Evolutionary conservation across 2,888 invertebrate species (phyloP), one percentile per base, ranked within the genome.

Genomic region (Campoplex capitator): DNA sequence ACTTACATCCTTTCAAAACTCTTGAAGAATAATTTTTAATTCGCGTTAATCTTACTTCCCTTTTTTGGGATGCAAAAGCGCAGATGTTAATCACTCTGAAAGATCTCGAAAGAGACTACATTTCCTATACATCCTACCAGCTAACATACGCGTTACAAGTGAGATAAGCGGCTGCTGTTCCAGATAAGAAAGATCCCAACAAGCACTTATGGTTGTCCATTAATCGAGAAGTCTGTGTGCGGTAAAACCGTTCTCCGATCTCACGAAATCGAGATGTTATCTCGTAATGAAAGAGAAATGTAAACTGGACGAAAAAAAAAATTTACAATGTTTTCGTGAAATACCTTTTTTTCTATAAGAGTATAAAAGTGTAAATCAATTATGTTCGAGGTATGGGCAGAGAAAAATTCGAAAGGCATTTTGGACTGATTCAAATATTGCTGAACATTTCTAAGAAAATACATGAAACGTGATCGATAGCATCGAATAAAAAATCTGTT

Each of bases 151-250:
- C 76, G 83, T 83, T 79, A 83, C 83, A 76, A 76, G 56, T 23
- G 56, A 76, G 83, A 86, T 86, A 83, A 83, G 79, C 83, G 70
- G 83, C 83, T 86, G 83, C 86, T 75, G 83, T 75, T 65, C 32
- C 54, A 79, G 82, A 85, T 81, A 85, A 73, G 75, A 79, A 78
- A 51, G 42, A 74, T 83, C 54, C 56, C 67, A 48, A 38, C 65
- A 77, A 74, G 82, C 81, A 81, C 77, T 85, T 78, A 75, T 68
- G 58, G 67, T 68, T 58, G 77, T 81, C 81, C 77, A 68, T 78
- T 74, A 82, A 78, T 77, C 85, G 85, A 73, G 28, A 74, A 48
- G 56, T 42, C 42, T 38, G 62, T 73, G 65, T 38, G 51, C 23
- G 73, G 73, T 81, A 35, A 45, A 74, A 81, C 32, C n/a, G 70